Evolutionary conservation across 2,888 invertebrate species (phyloP).

Genomic region (Himalopsyche anomala): DNA sequence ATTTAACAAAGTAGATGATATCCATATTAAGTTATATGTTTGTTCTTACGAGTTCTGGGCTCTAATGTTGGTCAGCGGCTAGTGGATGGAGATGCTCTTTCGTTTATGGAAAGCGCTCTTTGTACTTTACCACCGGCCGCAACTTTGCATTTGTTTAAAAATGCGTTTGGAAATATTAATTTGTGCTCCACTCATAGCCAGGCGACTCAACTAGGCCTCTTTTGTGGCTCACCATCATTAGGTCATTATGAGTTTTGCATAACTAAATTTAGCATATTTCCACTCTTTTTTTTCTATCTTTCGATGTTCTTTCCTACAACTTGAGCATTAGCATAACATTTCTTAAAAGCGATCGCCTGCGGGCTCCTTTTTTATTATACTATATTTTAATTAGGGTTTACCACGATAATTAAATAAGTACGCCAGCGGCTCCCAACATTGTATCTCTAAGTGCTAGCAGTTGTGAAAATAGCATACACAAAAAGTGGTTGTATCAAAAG

Average conservation of each 20-base stretch:
- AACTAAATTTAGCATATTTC: slow-evolving; percentile 44
- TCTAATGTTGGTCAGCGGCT: slow-evolving; percentile 55
- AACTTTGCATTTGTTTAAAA: slow-evolving; percentile 63
- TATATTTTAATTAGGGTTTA: background rate
- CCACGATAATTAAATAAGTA: background rate
- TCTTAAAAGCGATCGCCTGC: background rate
- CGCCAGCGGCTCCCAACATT: background rate
- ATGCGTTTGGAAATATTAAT: slow-evolving; percentile 57
- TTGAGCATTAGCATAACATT: slow-evolving; percentile 12
- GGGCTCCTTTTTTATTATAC: slow-evolving; percentile 22
- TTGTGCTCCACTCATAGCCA: slow-evolving; percentile 54
- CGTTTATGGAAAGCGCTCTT: slow-evolving; percentile 57
- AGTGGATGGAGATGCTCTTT: slow-evolving; percentile 53
- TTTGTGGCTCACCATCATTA: slow-evolving; percentile 53
- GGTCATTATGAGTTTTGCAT: slow-evolving; percentile 51
- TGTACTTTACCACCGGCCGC: slow-evolving; percentile 48
- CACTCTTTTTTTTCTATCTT: slow-evolving; percentile 28
- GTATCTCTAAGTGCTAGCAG: too few species aligned
- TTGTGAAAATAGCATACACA: too few species aligned
- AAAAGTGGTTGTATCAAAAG: too few species aligned
- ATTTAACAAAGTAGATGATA: slow-evolving; percentile 13
- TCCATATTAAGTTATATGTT: background rate
- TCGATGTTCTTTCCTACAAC: slow-evolving; percentile 16
- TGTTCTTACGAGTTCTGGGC: slow-evolving; percentile 52
- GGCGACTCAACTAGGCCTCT: slow-evolving; percentile 53